Evolutionary conservation across 1,140 invertebrate species (phyloP), one percentile per base, ranked within the genome.

Genomic region (Araneus ventricosus): DNA sequence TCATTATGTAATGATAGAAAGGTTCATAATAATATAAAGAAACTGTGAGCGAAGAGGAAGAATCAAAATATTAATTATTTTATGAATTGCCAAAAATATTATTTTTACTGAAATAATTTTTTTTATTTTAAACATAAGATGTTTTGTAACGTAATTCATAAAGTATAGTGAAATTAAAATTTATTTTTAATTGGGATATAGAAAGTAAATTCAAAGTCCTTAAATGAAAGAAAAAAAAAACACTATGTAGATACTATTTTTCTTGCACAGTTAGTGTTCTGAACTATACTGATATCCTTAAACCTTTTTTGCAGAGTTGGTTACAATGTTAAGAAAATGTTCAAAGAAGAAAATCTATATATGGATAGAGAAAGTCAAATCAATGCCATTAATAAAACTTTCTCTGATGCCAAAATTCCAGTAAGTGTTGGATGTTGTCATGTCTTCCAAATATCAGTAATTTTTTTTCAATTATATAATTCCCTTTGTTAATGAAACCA

Each of bases 341-440:
- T 99, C 94, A 98, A 98, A 95, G 98, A 99, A 95, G 98, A 99
- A 95, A 98, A 98, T 80, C 95, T 99, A 22, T 99, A 99, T 95
- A 98, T 99, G 97, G 99, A 99, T 95, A 96, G 98, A 93, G 99
- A 99, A 52, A 98, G 98, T 95, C 99, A 99, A 96, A 99, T 99
- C 94, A 97, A 97, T 95, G 98, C 99, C 88, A 99, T 99, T 93
- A 98, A 99, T 94, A 99, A 99, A 95, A 99, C 99, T 22, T 99
- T 99, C 96, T 97, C 98, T 94, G 98, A 99, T 95, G 97, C 98
- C 79, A 98, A 98, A 95, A 97, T 96, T 94, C 96, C 97, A 8
- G 97, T 94, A 67, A 91, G 94, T 91, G 10, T 82, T 52, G 4
- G 7, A 4, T 24, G 8, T 7, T n/a, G 34, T 82, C 45, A 63